These are phyloP conservation scores for Protomyctophum bolini DNA, from an alignment of 2,113 vertebrate genomes.

Conservation along the genomic window DNA sequence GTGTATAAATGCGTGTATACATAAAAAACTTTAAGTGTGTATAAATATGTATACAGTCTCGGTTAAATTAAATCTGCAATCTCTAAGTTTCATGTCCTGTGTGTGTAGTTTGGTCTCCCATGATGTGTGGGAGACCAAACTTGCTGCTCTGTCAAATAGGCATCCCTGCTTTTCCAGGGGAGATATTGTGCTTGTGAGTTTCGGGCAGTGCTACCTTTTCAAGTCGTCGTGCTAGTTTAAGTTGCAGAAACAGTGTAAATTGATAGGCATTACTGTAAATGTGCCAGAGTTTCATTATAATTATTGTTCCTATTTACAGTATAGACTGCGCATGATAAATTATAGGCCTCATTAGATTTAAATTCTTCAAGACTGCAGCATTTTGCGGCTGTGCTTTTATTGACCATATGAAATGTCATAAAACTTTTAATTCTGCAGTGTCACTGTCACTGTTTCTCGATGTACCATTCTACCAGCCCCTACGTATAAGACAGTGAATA, in stretches of 20 bases:
- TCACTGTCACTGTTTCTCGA: constrained; percentile 45
- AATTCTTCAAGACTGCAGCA: constrained; percentile 3
- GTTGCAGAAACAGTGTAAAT: neutral
- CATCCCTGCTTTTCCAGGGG: no score
- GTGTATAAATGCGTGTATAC: no score
- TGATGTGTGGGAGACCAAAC: neutral
- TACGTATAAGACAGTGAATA: constrained; percentile 41
- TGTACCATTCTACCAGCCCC: constrained; percentile 38
- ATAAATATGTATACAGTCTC: no score
- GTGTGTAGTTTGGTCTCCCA: no score
- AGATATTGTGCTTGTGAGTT: no score
- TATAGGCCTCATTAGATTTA: constrained; percentile 31
- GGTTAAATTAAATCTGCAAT: no score
- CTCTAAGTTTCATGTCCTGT: no score
- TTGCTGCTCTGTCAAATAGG: no score
- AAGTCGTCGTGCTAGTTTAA: neutral
- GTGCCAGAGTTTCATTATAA: constrained; percentile 10
- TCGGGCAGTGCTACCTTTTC: no score
- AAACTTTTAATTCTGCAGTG: constrained; percentile 38
- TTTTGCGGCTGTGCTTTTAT: constrained; percentile 8
- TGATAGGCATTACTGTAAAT: constrained; percentile 17
- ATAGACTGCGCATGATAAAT: neutral
- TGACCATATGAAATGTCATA: constrained; percentile 20
- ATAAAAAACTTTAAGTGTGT: no score
- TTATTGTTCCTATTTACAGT: constrained; percentile 1